phyloP scores from a whole-genome alignment of 2,797 vertebrate genomes.

The Borostomias antarcticus region DNA sequence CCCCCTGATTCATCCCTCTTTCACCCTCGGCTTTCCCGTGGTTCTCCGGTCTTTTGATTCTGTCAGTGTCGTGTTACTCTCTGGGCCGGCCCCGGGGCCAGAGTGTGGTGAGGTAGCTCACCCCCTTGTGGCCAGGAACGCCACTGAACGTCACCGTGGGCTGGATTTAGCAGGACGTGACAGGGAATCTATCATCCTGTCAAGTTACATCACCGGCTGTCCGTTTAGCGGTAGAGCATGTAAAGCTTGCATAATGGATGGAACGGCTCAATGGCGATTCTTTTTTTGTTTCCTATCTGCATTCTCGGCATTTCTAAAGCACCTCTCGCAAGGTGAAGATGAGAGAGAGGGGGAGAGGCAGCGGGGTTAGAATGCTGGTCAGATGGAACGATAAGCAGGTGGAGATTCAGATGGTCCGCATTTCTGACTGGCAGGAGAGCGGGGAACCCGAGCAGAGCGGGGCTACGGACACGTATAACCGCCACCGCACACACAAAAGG shows the following conservation, averaged over 20 bases:
- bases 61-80: constrained; percentile 37
- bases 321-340: constrained; percentile 9
- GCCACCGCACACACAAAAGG: constrained; percentile 21
- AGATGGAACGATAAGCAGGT: constrained; percentile 38
- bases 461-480: constrained; percentile 20
- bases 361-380: constrained; percentile 22
- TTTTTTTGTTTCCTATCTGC: constrained; percentile 29
- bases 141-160: constrained; percentile 13
- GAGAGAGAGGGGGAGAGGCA: constrained; percentile 11
- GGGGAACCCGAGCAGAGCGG: constrained; percentile 27
- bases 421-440: neutral
- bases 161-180: constrained; percentile 10
- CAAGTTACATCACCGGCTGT: neutral
- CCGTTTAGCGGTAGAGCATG: neutral
- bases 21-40: constrained; percentile 29
- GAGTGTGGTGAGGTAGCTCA: constrained; percentile 36
- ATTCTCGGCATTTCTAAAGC: constrained; percentile 42
- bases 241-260: neutral
- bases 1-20: constrained; percentile 52
- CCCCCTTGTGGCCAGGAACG: constrained; percentile 66
- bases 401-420: constrained; percentile 27
- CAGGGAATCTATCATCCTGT: neutral
- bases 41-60: constrained; percentile 20
- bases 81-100: constrained; percentile 16
- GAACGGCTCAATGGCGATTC: neutral